These are phyloP conservation scores for Lipotes vexillifer DNA, from an alignment of 2,113 vertebrate species.

Conservation along the genomic window DNA sequence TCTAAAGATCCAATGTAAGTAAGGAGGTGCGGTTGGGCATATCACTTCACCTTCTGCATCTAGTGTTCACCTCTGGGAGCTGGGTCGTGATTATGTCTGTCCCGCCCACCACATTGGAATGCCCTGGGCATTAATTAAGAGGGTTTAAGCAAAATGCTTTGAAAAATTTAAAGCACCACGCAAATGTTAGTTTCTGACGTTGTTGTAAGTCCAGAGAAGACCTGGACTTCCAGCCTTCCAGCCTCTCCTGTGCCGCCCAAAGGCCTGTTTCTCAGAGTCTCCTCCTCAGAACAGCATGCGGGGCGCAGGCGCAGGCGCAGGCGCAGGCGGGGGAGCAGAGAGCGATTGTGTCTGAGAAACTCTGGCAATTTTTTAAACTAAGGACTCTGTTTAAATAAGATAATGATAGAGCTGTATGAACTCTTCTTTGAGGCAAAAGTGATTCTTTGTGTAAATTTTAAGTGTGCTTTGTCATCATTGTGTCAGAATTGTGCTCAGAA, in stretches of 20 bases:
- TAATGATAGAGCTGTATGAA: not conserved
- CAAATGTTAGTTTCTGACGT: not conserved
- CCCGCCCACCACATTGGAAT: not conserved
- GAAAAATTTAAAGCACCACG: not conserved
- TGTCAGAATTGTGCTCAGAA: not conserved
- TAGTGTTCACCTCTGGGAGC: not conserved
- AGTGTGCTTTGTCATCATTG: not conserved
- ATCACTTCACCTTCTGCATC: not conserved
- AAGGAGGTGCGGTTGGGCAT: not conserved
- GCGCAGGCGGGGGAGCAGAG: fast-evolving
- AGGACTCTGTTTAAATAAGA: not conserved
- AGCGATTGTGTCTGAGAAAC: not conserved
- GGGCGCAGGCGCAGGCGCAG: no score
- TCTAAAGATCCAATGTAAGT: not conserved
- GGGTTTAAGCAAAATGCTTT: not conserved
- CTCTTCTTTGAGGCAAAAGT: not conserved
- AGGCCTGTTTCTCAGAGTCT: not conserved
- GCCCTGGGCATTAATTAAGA: not conserved
- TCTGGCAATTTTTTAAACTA: not conserved
- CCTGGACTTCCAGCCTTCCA: not conserved
- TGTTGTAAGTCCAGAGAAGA: not conserved
- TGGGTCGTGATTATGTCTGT: not conserved
- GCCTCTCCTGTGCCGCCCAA: not conserved
- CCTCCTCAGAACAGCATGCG: not conserved
- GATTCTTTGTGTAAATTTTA: not conserved